Evolutionary conservation across 2,113 vertebrate genomes (phyloP).

Genomic region (Ctenomys sociabilis): DNA sequence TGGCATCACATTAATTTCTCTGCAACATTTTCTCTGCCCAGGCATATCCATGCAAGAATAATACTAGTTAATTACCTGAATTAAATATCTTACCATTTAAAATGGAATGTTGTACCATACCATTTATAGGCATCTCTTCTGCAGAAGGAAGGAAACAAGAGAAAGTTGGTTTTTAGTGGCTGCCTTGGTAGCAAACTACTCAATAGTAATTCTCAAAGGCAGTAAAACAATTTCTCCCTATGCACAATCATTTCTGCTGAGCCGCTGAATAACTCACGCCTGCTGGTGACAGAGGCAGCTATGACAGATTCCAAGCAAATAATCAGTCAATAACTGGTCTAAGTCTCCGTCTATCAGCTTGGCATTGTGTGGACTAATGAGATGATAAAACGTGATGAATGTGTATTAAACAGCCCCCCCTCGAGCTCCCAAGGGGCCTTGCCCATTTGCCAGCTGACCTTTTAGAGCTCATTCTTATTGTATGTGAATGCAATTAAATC

Average conservation of each 20-base stretch:
- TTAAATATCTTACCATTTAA: slow-evolving; percentile 62
- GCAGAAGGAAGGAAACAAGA: neutral
- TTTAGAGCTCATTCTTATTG: slow-evolving; percentile 95
- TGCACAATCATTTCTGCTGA: slow-evolving; percentile 78
- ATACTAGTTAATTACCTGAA: neutral
- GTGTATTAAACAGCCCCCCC: slow-evolving; percentile 93
- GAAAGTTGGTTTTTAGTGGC: slow-evolving; percentile 68
- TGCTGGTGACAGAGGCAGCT: slow-evolving; percentile 82
- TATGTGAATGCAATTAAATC: slow-evolving; percentile 94
- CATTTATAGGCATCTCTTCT: slow-evolving; percentile 63
- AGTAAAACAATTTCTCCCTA: slow-evolving; percentile 85
- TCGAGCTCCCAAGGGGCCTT: slow-evolving; percentile 91
- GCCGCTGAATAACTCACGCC: slow-evolving; percentile 83
- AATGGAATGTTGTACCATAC: neutral
- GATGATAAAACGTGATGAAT: slow-evolving; percentile 99
- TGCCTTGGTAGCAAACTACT: slow-evolving; percentile 60
- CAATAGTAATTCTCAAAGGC: neutral
- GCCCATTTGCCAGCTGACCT: slow-evolving; percentile 95
- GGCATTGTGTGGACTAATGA: slow-evolving; percentile 96
- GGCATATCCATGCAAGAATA: slow-evolving; percentile 8
- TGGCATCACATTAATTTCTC: slow-evolving; percentile 40
- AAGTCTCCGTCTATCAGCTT: slow-evolving; percentile 90
- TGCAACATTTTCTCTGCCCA: slow-evolving; percentile 26
- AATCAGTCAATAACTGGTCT: slow-evolving; percentile 93
- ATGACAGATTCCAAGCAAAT: slow-evolving; percentile 95